Evolutionary conservation across 2,113 vertebrate species (phyloP), one percentile per base, ranked within the genome.

Genomic region (Elephantulus edwardii): DNA sequence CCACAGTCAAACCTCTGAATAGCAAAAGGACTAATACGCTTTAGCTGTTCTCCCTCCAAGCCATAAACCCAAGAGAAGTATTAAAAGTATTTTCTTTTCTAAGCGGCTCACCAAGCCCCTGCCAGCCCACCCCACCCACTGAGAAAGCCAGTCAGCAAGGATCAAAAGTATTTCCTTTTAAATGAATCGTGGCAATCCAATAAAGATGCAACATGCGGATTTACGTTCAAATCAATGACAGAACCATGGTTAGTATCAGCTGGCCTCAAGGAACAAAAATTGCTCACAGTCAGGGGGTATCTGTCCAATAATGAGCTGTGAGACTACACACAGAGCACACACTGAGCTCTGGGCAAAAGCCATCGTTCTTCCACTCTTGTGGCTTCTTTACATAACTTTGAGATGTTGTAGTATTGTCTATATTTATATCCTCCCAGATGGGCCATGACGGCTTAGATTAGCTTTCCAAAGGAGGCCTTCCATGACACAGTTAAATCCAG

Each of bases 141-240:
- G 28, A 96, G 95, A 96, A 97, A 97, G 94, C 88, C 97, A 98
- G 97, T 95, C 98, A 98, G 88, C 94, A 96, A 95, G 97, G 97
- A 96, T 98, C 97, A 98, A 98, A 98, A 98, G 81, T 96, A 97
- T 98, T 98, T 98, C 96, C 97, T 98, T 98, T 98, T 97, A 98
- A 98, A 99, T 98, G 98, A 99, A 98, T 98, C 98, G 98, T 78
- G 89, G 96, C 97, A 96, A 98, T 97, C 98, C 97, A 97, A 97
- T 96, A 96, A 98, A 97, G 95, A 96, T 96, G 95, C 96, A 96
- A 96, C 94, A 96, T 54, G 79, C 93, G 97, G 97, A 98, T 98
- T n/a, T 98, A 98, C 97, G 97, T 97, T 97, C 96, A 97, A 98
- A 98, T 98, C 98, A 97, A 98, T 98, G 95, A 71, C 82, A 92